Conservation (phyloP, 2,797 vertebrate species). For the Nannoperca australis region DNA sequence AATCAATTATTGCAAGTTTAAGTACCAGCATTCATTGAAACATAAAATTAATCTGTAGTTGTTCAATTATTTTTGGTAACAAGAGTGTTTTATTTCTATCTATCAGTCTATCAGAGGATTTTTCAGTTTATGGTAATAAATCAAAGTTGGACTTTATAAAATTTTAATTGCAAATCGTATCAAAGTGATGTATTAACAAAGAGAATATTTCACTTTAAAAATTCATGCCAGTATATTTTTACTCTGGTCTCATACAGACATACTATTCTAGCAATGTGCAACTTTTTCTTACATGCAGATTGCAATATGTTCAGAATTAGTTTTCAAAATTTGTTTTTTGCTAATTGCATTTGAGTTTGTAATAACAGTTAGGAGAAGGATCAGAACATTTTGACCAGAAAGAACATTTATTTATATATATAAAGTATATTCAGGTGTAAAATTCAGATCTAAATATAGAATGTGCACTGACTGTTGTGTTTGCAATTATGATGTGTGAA, state of each 20-base stretch:
- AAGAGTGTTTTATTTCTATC: not conserved
- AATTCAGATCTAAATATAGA: not conserved
- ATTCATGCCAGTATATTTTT: not conserved
- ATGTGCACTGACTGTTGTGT: not conserved
- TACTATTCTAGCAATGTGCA: not conserved
- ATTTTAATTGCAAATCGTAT: slow-evolving; percentile 30
- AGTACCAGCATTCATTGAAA: not conserved
- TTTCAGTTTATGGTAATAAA: slow-evolving; percentile 37
- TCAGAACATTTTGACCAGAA: not conserved
- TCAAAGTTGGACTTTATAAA: slow-evolving; percentile 41
- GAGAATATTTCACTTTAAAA: slow-evolving; percentile 15
- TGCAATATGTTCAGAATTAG: not conserved
- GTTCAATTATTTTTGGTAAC: slow-evolving; percentile 18
- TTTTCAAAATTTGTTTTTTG: not conserved
- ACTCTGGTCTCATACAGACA: not conserved
- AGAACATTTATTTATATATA: not conserved
- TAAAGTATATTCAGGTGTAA: not conserved
- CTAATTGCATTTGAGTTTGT: not conserved
- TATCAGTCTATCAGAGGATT: slow-evolving; percentile 32
- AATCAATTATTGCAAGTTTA: not conserved
- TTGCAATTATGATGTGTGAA: not conserved
- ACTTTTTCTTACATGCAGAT: not conserved
- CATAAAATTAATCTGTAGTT: slow-evolving; percentile 1
- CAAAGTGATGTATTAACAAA: slow-evolving; percentile 33
- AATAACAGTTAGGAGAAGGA: not conserved